Base-by-base conservation (phyloP, 2,888 invertebrate species). In the Mallateleia sp. region DNA sequence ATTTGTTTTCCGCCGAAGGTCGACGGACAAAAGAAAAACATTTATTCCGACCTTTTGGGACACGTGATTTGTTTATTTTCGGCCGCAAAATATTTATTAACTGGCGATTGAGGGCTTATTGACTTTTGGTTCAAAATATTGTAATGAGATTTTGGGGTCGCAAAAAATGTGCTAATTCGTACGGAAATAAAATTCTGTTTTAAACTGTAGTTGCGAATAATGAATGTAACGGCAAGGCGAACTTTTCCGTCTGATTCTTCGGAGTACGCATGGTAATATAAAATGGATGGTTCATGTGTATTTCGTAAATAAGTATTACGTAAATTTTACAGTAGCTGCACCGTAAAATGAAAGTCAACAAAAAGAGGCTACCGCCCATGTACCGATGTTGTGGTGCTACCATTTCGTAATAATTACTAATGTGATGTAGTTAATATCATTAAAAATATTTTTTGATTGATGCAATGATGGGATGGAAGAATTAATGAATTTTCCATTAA, bases 261-360 rank as follows among this genome's bases (percentile, higher is more conserved):
- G 62, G 28, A 50, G 50, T 20, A 50, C 24, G 60, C 18, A 62
- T 28, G 72, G 28, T 74, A 60, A 82, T 75, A 82, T 42, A 82
- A 67, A 82, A 82, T 74, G 32, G 67, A 82, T 75, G 67, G 58
- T 81, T 81, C 72, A 66, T 66, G 74, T 81, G 66, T 64, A 45
- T 74, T 82, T 82, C 50, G 81, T 75, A 82, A 81, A 81, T 66
- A 74, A 74, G 72, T 38, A 66, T 81, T 81, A 64, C 58, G 71
- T 81, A 50, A 64, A 81, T 47, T 66, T 66, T 81, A 74, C 81
- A 66, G 71, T 71, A 52, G 47, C 45, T 62, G 25, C 42, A 18
- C 25, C 71, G 54, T 79, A 71, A 71, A 66, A 77, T 58, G 34
- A 60, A 50, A 22, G 38, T 69, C 45, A 18, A 45, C 22, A 67